Base-by-base conservation (phyloP, 2,797 vertebrate genomes). In the Esox masquinongy region DNA sequence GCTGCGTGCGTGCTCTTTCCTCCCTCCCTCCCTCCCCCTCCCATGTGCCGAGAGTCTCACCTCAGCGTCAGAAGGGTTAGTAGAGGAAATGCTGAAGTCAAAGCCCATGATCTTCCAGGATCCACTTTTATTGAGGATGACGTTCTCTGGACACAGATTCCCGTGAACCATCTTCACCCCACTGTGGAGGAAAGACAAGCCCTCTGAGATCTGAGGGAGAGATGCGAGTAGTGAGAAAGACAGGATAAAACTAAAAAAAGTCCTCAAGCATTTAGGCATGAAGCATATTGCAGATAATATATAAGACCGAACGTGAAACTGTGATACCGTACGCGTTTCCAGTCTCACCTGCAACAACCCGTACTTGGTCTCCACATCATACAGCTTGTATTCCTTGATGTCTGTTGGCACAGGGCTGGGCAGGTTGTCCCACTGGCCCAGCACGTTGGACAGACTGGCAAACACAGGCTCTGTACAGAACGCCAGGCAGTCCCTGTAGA, bases 61-160 rank as follows among this genome's bases (percentile, higher is more conserved):
- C 95, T 99, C 97, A 67, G 96, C 91, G 8, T 99, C 97, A 6
- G 97, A 96, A 11, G 97, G 95, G 93, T 99, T 99, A 77, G 82
- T 90, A 17, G 97, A 96, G 3, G 96, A 97, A 88, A 97, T 96
- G 87, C 95, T 97, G 91, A 99, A 99, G 91, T 99, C 98, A 86
- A 99, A 99, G 74, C 98, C 98, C 97, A 97, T 99, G 87, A 99
- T 99, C 94, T 99, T 99, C 98, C 98, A 99, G 22, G 96, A 94
- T 79, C 98, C 98, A 64, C 96, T 99, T 90, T 99, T 99, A 92
- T 99, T 99, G 81, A 99, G 92, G 89, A 99, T 98, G 85, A 99
- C 93, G 88, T 99, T 99, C 91, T 99, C 97, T 74, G 88, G 93
- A 87, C 94, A 96, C 86, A 99, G 88, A 89, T 99, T 99, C 68